These are phyloP conservation scores for Orestias chungarensis DNA, from an alignment of 2,797 vertebrate genomes.

Conservation along the genomic window DNA sequence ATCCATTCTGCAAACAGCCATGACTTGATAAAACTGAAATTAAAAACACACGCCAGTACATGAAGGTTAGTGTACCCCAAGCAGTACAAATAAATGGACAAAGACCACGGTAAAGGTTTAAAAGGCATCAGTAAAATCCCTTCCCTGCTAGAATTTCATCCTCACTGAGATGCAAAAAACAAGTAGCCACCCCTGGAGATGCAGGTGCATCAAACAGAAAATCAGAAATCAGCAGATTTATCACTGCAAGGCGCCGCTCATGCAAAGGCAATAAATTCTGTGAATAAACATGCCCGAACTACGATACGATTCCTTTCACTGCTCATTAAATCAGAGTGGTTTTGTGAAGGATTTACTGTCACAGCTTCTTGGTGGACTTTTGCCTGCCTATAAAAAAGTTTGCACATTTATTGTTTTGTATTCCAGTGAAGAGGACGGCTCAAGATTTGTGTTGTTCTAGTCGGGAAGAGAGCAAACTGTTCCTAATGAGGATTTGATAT, in stretches of 20 bases:
- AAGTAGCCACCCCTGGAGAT: constrained; percentile 12
- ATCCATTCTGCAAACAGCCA: background rate
- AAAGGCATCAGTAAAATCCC: background rate
- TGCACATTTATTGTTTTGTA: background rate
- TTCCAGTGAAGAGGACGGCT: background rate
- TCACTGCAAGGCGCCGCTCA: constrained; percentile 1
- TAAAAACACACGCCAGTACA: background rate
- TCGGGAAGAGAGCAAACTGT: constrained; percentile 7
- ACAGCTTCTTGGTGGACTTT: constrained; percentile 9
- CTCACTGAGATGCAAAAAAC: background rate
- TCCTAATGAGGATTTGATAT: constrained; percentile 21
- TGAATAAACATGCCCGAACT: constrained; percentile 25
- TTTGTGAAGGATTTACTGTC: constrained; percentile 25
- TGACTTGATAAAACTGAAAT: background rate
- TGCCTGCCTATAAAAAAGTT: constrained; percentile 4
- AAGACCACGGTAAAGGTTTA: background rate
- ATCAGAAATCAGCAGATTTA: constrained; percentile 20
- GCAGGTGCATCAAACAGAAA: constrained; percentile 22
- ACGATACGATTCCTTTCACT: constrained; percentile 14
- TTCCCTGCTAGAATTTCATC: background rate
- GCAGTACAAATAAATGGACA: background rate
- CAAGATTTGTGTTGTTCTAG: background rate
- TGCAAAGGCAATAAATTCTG: constrained; percentile 34
- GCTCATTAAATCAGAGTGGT: constrained; percentile 18
- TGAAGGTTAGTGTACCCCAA: background rate